phyloP scores from a whole-genome alignment of 1,140 invertebrate genomes.

The Hirudo medicinalis region DNA sequence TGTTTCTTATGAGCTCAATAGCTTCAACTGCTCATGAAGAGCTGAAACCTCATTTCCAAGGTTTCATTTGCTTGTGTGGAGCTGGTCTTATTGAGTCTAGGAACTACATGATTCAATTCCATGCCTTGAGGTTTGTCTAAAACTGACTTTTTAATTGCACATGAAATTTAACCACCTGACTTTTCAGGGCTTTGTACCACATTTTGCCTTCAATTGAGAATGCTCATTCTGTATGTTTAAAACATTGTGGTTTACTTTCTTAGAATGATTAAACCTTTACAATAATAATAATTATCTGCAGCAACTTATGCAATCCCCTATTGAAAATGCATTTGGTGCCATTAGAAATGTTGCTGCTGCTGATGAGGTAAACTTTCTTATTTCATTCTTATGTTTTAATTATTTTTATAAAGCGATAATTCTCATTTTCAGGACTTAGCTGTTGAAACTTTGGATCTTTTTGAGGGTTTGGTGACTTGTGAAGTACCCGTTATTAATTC shows the following conservation, averaged over 20 bases:
- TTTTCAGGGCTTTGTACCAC: background rate
- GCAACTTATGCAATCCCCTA: background rate
- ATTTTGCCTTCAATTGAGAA: background rate
- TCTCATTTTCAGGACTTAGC: slow-evolving; percentile 43
- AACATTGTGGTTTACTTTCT: background rate
- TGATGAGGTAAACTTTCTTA: slow-evolving; percentile 34
- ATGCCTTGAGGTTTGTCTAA: slow-evolving; percentile 44
- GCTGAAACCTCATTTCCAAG: slow-evolving; percentile 46
- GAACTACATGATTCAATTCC: slow-evolving; percentile 46
- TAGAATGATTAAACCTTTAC: too few relatives aligned
- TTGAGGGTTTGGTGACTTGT: slow-evolving; percentile 58
- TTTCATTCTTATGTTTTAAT: background rate
- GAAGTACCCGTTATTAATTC: slow-evolving; percentile 51
- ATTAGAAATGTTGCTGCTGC: slow-evolving; percentile 43
- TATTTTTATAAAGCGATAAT: background rate
- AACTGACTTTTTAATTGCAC: slow-evolving; percentile 37
- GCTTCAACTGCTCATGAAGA: slow-evolving; percentile 49
- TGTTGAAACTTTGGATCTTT: slow-evolving; percentile 53
- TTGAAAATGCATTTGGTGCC: slow-evolving; percentile 36
- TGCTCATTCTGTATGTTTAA: slow-evolving; percentile 3
- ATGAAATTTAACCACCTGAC: background rate
- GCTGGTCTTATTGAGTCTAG: slow-evolving; percentile 45
- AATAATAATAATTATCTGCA: background rate
- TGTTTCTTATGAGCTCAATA: slow-evolving; percentile 53
- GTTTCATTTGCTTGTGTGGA: slow-evolving; percentile 46